A percentile compares a stretch with the other conserved stretches of the same genome.
Conservation (phyloP, 2,888 invertebrate species). For the Magallana nippona region DNA sequence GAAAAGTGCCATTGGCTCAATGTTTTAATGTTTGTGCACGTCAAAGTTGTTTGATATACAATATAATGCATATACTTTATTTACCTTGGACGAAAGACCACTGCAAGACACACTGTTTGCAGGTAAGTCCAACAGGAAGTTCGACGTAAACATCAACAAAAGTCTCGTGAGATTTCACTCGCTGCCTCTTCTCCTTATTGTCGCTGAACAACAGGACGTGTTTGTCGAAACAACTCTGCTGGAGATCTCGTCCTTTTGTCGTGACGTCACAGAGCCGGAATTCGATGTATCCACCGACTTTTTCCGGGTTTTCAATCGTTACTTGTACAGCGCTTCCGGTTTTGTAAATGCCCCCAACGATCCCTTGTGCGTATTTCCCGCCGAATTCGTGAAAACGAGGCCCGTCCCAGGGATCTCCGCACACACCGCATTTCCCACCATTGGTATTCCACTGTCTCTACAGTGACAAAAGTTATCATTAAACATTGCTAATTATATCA, state of each 20-base stretch:
- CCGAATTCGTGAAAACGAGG: constrained; percentile 6
- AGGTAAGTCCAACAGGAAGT: constrained; percentile 18
- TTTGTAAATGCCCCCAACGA: neutral
- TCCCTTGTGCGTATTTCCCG: constrained; percentile 11
- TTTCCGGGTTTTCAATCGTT: constrained; percentile 8
- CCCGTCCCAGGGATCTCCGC: constrained; percentile 38
- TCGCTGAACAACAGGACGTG: constrained; percentile 34
- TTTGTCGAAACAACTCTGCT: constrained; percentile 27
- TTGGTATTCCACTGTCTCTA: constrained; percentile 35
- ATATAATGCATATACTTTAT: neutral
- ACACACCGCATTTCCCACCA: constrained; percentile 38
- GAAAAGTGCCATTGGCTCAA: too few species aligned
- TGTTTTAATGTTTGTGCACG: too few species aligned
- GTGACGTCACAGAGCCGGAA: constrained; percentile 28
- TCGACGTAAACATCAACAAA: neutral
- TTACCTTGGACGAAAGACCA: constrained; percentile 37
- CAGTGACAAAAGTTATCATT: neutral
- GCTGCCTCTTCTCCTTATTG: neutral
- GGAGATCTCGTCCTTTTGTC: neutral
- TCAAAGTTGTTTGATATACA: too few species aligned
- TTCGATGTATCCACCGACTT: constrained; percentile 26
- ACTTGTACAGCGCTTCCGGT: neutral
- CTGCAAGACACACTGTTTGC: constrained; percentile 32
- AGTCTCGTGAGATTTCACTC: constrained; percentile 6
- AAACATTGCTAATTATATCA: too few species aligned